Conservation (phyloP, 2,113 vertebrate genomes). For the Amphiprion ocellaris region DNA sequence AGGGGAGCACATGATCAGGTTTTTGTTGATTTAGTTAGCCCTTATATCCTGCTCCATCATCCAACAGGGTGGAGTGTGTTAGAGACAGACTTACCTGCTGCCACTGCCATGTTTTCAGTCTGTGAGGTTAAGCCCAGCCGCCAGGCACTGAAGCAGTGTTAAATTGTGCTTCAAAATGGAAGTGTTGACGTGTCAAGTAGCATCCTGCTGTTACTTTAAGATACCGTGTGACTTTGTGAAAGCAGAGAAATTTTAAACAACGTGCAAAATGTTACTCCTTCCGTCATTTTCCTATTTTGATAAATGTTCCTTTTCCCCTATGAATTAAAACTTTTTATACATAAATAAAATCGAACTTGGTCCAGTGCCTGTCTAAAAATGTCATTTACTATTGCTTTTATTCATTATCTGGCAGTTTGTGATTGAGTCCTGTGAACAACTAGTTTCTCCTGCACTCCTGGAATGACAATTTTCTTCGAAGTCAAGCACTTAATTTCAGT, state of each 20-base stretch:
- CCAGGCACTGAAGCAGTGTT: constrained; percentile 12
- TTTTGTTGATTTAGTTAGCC: neutral
- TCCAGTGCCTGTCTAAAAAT: constrained; percentile 32
- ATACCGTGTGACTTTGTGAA: constrained; percentile 37
- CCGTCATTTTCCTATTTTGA: constrained; percentile 41
- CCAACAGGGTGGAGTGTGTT: constrained; percentile 8
- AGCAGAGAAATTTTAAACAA: constrained; percentile 33
- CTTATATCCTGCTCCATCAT: constrained; percentile 4
- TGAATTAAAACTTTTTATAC: constrained; percentile 54
- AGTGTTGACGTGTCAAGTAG: constrained; percentile 21
- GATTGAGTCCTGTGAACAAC: no score
- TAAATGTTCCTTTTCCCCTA: constrained; percentile 5
- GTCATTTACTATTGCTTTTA: neutral
- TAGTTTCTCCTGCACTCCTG: no score
- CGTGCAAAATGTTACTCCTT: constrained; percentile 21
- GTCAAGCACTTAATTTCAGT: no score
- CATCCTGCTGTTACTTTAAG: constrained; percentile 34
- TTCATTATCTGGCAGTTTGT: no score
- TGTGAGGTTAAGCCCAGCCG: constrained; percentile 2
- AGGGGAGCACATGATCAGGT: neutral
- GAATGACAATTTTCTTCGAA: no score
- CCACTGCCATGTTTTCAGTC: constrained; percentile 54
- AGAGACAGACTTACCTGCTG: constrained; percentile 8
- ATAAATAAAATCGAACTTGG: constrained; percentile 53
- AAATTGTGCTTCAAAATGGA: constrained; percentile 8